phyloP scores from a whole-genome alignment of 2,113 vertebrate species.

The Raphicerus campestris region DNA sequence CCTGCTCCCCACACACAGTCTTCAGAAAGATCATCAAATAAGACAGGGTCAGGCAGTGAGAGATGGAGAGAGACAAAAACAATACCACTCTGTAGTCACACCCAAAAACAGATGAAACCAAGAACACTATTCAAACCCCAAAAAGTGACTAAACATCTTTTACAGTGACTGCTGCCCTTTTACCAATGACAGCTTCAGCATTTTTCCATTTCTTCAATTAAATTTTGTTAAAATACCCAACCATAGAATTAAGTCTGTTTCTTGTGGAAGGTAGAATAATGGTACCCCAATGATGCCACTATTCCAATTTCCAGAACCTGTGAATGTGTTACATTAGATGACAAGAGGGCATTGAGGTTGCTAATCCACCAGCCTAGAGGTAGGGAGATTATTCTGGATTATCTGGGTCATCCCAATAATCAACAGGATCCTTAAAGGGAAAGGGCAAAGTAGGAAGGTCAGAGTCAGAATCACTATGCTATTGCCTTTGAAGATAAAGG shows the following conservation, averaged over 20 bases:
- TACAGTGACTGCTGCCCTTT: background rate
- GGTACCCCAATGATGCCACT: background rate
- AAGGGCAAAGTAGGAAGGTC: background rate
- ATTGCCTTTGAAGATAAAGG: background rate
- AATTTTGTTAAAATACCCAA: background rate
- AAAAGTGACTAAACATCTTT: background rate
- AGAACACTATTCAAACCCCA: background rate
- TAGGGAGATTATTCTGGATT: background rate
- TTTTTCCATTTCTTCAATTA: background rate
- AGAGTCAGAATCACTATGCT: background rate
- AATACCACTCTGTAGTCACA: background rate
- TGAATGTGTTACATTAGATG: background rate
- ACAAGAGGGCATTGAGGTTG: background rate
- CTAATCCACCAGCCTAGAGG: background rate
- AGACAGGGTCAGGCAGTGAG: background rate
- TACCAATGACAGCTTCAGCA: background rate
- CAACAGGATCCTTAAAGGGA: background rate
- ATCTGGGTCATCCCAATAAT: rapidly evolving
- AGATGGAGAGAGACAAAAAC: background rate
- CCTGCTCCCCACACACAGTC: background rate
- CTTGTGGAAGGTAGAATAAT: background rate
- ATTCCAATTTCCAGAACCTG: background rate
- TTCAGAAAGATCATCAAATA: background rate
- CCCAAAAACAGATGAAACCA: background rate
- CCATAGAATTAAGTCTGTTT: background rate